Base-by-base conservation (phyloP, 92 coral and sea anemone species). In the Pocillopora meandrina region DNA sequence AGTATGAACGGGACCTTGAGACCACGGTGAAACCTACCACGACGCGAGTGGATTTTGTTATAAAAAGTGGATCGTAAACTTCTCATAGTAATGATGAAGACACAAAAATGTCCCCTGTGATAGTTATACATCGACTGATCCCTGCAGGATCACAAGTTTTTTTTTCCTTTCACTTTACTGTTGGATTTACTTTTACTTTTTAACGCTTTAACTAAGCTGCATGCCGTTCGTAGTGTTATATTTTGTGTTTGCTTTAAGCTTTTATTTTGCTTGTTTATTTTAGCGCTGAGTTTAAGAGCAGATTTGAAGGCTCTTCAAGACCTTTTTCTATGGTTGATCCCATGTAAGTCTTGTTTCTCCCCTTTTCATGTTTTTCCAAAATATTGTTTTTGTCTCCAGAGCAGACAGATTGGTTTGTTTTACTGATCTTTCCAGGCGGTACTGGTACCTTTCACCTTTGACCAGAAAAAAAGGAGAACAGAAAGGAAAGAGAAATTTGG, bases 241-340 rank as follows among this genome's bases (percentile, higher is more conserved):
- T 78, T 56, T 62, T 34, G 65, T 83, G 72, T 81, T 80, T 65
- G 86, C 86, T 83, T 83, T 21, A 83, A 13, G 80, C 86, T 74
- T 74, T 83, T 83, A 55, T 83, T 83, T 83, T 83, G 86, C 86
- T 72, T 83, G 67, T 75, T 76, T 88, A 67, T 89, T 88, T 75
- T 90, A 91, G 94, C 70, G 92, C 92, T 82, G 92, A 89, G 89
- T 89, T 85, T 78, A 72, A 80, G 71, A 83, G 61, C 87, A 88
- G 87, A 65, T 77, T 68, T 21, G 78, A 80, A 61, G 74, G 67
- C 63, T 57, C 78, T 63, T 72, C 92, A 73, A 77, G 92, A 71
- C 92, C 89, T 2, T 71, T 91, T 81, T 91, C 95, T 61, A 84
- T 91, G 92, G 76, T 88, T 52, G 86, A 83, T 73, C 17, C 86